Conservation (phyloP, 2,888 invertebrate species). For the Stenolophus ochropezus region DNA sequence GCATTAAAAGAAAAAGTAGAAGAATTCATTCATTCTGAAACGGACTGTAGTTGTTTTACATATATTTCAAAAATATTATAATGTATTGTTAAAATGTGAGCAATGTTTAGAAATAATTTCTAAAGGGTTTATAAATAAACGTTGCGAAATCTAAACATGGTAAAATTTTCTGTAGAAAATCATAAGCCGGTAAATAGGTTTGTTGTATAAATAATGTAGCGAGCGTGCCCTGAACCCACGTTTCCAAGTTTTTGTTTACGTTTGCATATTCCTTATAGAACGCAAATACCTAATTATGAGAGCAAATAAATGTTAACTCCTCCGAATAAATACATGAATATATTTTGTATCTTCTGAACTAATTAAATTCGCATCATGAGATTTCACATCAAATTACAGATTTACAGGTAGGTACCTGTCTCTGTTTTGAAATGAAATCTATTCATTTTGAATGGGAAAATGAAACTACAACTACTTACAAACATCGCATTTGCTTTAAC, state of each 20-base stretch:
- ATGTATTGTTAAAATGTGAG: background rate
- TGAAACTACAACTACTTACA: too few relatives aligned
- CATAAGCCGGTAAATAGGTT: background rate
- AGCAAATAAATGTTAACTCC: background rate
- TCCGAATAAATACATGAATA: background rate
- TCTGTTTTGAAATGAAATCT: too few relatives aligned
- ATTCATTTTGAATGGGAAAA: too few relatives aligned
- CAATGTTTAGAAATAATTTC: background rate
- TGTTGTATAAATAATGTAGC: background rate
- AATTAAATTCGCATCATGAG: background rate
- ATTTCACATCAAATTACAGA: background rate
- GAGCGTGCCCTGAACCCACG: background rate
- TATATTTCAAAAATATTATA: background rate
- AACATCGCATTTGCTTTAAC: too few relatives aligned
- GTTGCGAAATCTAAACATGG: background rate
- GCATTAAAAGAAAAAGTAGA: too few relatives aligned
- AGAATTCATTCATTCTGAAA: too few relatives aligned
- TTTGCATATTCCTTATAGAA: slow-evolving; percentile 10
- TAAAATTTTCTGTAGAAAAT: background rate
- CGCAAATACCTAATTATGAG: background rate
- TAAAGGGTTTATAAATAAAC: background rate
- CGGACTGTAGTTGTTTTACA: too few relatives aligned
- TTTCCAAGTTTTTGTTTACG: slow-evolving; percentile 16
- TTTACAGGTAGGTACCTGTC: too few relatives aligned
- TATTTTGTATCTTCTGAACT: background rate